These are phyloP conservation scores for Athene cunicularia DNA, from an alignment of 2,113 vertebrate genomes.

Conservation along the genomic window DNA sequence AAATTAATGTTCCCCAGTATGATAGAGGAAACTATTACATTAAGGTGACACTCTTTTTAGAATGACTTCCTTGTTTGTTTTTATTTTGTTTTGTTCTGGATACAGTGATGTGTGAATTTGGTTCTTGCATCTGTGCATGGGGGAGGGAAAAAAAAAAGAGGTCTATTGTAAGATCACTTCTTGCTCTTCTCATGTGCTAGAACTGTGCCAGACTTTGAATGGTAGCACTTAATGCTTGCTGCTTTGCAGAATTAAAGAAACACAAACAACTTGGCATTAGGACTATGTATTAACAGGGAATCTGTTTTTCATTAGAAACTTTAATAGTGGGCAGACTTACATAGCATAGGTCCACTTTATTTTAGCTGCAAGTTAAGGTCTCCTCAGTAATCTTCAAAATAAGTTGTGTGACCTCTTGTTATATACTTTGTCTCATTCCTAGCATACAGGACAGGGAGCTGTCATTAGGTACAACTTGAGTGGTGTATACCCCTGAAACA, in stretches of 20 bases:
- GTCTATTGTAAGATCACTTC: background rate
- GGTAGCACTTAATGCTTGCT: background rate
- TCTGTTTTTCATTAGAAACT: background rate
- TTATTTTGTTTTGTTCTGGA: background rate
- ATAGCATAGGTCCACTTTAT: background rate
- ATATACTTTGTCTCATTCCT: background rate
- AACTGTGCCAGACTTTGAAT: conserved; percentile 16
- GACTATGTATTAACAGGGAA: background rate
- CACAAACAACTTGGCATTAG: background rate
- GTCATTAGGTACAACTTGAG: background rate
- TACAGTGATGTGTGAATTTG: background rate
- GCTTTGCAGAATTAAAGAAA: background rate
- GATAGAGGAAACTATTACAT: background rate
- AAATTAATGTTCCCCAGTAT: background rate
- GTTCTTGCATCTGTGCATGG: background rate
- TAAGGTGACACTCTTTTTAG: background rate
- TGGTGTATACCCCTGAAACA: background rate
- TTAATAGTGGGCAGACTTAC: background rate
- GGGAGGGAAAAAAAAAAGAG: no score
- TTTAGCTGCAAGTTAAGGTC: background rate
- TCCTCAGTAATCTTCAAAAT: background rate
- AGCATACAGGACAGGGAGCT: background rate
- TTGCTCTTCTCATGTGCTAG: background rate
- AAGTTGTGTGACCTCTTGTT: background rate
- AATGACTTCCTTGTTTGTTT: background rate